A percentile compares a stretch with the other conserved stretches of the same genome.
These are phyloP conservation scores for Ectobius pallidus DNA, from an alignment of 2,888 invertebrate genomes.

Conservation along the genomic window DNA sequence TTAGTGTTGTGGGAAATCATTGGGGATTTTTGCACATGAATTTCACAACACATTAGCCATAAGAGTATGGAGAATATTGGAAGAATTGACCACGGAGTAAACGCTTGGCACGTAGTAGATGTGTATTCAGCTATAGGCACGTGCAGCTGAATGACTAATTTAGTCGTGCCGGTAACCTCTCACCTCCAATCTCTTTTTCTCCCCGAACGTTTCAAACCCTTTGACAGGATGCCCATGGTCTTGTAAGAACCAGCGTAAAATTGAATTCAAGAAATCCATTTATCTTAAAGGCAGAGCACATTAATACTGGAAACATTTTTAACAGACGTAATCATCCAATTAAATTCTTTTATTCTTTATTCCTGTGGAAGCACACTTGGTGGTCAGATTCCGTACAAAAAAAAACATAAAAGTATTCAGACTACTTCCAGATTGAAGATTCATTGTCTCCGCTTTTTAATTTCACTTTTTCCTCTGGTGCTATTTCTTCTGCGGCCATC, in stretches of 20 bases:
- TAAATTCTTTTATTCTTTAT: not conserved
- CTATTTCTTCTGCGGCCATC: not conserved
- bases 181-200: not conserved
- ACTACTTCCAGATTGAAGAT: not conserved
- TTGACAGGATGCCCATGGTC: not conserved
- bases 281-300: constrained; percentile 21
- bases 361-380: constrained; percentile 12
- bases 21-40: too few species aligned
- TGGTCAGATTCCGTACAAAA: not conserved
- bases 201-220: not conserved
- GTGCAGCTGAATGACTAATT: constrained; percentile 4
- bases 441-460: not conserved
- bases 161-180: constrained; percentile 3
- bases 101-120: too few species aligned
- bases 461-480: not conserved
- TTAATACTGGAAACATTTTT: constrained; percentile 13
- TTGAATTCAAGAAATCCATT: constrained; percentile 29
- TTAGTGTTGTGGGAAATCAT: too few species aligned
- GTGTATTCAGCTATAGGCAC: too few species aligned
- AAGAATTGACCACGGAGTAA: too few species aligned
- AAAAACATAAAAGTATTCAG: not conserved
- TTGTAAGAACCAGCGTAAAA: not conserved
- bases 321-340: constrained; percentile 26
- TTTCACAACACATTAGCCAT: too few species aligned
- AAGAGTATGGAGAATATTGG: too few species aligned